Evolutionary conservation across 2,797 vertebrate species (phyloP), one percentile per base, ranked within the genome.

Genomic region (Holocentrus rufus): DNA sequence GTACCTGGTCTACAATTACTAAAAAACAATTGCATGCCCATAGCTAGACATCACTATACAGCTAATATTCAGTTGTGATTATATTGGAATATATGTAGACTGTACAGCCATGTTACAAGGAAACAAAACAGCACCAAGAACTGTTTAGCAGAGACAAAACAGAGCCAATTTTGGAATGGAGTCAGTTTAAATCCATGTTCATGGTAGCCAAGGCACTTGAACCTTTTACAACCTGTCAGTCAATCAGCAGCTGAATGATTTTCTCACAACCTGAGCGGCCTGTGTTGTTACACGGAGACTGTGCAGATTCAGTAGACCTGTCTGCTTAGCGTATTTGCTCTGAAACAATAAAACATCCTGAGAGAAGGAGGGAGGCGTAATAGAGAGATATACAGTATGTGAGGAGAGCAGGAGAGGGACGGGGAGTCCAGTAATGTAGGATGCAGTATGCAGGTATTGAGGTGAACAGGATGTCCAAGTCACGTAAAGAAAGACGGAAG

Each of bases 241-340:
- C 65, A 63, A 79, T 78, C 62, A 81, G 61, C 74, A 68, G 77
- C 54, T 71, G 71, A 82, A 81, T 71, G 59, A 76, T 86, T 86
- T 77, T 68, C 65, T 58, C 65, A 36, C 82, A 82, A 79, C 42
- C 30, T 36, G 20, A 39, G 20, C 47, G 53, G 3, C 27, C 69
- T 78, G 57, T 47, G 56, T 63, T 65, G 49, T 79, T 65, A 64
- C 42, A 65, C 58, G 0, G 54, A 78, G 64, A 53, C 49, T 3
- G 14, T 49, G 23, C 60, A 82, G 76, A 85, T 82, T 74, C 83
- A 85, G 69, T 76, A 77, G 55, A 27, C 85, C 27, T 62, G 59
- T 58, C 87, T 86, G 86, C 69, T 82, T 36, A 30, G 46, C 58
- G 52, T 76, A 73, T 91, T 82, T 82, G 55, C 66, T 83, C 83